Conservation (phyloP, 2,113 vertebrate species). For the Callocephalon fimbriatum region DNA sequence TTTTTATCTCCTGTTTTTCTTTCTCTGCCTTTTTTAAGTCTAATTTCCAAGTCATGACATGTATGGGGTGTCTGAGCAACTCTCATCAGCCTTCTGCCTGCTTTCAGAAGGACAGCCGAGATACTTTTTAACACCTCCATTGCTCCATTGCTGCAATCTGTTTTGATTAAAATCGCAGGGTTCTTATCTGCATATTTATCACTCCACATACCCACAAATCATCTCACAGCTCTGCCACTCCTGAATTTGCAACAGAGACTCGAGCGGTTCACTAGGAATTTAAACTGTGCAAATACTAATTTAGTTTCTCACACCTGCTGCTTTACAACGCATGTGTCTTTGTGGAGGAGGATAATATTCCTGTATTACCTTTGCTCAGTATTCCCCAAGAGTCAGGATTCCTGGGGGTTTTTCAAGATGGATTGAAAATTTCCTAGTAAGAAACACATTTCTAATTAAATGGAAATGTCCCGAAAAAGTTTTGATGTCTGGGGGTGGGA, state of each 20-base stretch:
- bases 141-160: constrained; percentile 38
- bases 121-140: constrained; percentile 7
- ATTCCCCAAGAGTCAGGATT: background rate
- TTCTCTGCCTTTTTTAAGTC: background rate
- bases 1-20: background rate
- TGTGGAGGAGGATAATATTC: background rate
- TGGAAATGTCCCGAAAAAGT: background rate
- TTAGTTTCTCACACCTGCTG: constrained; percentile 40
- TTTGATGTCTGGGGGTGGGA: rapidly evolving
- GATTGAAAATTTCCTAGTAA: background rate
- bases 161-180: constrained; percentile 40
- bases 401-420: background rate
- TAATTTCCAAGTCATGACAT: constrained; percentile 42
- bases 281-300: constrained; percentile 4
- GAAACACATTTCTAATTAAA: constrained; percentile 11
- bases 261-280: background rate
- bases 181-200: constrained; percentile 49
- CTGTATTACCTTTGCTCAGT: background rate
- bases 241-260: background rate
- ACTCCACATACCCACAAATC: background rate
- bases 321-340: background rate
- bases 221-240: background rate
- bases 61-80: constrained; percentile 8
- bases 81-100: constrained; percentile 52
- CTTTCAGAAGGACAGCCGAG: constrained; percentile 32